Conservation (phyloP, 2,888 invertebrate genomes). For the Tiphia femorata region DNA sequence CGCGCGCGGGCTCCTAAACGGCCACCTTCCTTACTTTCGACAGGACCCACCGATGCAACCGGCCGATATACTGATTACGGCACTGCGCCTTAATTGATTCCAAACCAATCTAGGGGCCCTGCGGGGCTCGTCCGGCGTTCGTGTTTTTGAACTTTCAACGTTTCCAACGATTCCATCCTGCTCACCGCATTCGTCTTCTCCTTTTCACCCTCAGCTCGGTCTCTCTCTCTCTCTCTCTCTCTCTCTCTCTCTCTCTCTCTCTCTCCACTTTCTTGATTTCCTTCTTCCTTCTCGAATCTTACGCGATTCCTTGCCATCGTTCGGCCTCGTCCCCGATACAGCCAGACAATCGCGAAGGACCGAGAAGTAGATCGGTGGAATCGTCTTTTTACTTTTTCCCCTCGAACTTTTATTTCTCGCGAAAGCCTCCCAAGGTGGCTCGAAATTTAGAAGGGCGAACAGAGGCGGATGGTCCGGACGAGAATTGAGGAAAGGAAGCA, state of each 20-base stretch:
- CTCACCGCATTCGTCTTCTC: constrained; percentile 2
- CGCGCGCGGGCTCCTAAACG: constrained; percentile 14
- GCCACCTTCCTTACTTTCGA: constrained; percentile 37
- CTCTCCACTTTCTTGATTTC: too few relatives aligned
- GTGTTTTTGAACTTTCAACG: constrained; percentile 33
- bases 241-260: constrained; percentile 9
- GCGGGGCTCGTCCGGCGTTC: constrained; percentile 14
- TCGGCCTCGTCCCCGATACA: background rate
- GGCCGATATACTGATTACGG: constrained; percentile 63
- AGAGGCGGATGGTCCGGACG: too few relatives aligned
- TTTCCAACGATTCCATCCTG: constrained; percentile 6
- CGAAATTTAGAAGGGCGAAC: too few relatives aligned
- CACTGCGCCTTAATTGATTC: constrained; percentile 64
- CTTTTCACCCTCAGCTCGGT: background rate
- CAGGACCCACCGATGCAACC: constrained; percentile 27
- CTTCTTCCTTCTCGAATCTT: background rate
- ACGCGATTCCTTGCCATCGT: background rate
- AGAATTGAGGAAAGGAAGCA: too few relatives aligned
- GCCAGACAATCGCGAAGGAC: background rate
- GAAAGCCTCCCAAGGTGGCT: too few relatives aligned
- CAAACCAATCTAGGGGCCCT: constrained; percentile 56
- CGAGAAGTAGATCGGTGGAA: constrained; percentile 3
- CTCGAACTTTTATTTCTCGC: constrained; percentile 17
- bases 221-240: background rate
- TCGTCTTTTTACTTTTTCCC: constrained; percentile 14